Evolutionary conservation across 2,113 vertebrate species (phyloP), one percentile per base, ranked within the genome.

Genomic region (Melanerpes formicivorus): DNA sequence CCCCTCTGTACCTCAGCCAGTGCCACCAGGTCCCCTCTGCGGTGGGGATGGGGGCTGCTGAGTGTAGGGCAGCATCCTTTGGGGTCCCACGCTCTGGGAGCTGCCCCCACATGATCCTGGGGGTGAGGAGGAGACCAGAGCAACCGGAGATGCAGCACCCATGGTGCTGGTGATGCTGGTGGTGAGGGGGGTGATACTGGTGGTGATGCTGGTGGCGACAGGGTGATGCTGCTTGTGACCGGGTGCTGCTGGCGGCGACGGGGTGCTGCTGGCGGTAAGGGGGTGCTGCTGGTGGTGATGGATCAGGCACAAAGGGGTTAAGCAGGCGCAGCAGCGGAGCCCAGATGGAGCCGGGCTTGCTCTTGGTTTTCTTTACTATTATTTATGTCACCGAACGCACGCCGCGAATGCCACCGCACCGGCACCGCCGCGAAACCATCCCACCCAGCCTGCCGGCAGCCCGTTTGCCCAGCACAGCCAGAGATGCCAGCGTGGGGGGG

Each of bases 31-130:
- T 25, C 44, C 67, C 27, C 1, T 64, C 63, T 3, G 16, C 0
- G 0, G 1, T 0, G 6, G 29, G 46, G 18, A 7, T 4, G 22
- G 78, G 66, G 1, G 1, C 44, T 54, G n/a, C 63, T 11, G 0
- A 14, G 75, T 66, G 3, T 8, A 4, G 3, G 0, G 80, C 42
- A 48, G 37, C 64, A 10, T 18, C 65, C 14, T 32, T 9, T 67
- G 1, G 90, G 48, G 70, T 25, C 4, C 87, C 69, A 3, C 0
- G 0, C 26, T 50, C 64, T 0, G 0, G 55, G n/a, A 70, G 21
- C 8, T 18, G 0, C 27, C 15, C 60, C 56, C 70, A 5, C 75
- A 1, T 13, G 80, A 9, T 2, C 9, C 46, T 2, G 40, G 58
- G 52, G 9, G 40, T 3, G 32, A 42, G 55, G n/a, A 17, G 37